These are phyloP conservation scores for Eulimnadia texana DNA, from an alignment of 1,140 invertebrate genomes.

Conservation along the genomic window DNA sequence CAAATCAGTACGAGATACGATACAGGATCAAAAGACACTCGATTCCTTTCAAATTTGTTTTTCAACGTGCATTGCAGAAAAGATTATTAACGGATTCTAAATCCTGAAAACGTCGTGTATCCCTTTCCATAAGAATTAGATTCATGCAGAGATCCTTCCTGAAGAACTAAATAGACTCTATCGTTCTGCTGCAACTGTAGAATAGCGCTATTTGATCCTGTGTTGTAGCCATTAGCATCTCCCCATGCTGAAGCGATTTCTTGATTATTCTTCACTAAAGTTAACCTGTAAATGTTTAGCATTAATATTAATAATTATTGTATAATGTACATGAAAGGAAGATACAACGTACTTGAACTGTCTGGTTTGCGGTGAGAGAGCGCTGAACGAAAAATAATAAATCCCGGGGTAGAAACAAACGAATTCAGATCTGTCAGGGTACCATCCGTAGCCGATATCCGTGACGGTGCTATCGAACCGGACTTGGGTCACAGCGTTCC, in stretches of 20 bases:
- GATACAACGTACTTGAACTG: conserved; percentile 16
- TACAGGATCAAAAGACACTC: too few species aligned
- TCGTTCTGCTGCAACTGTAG: conserved; percentile 18
- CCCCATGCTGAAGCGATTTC: conserved; percentile 21
- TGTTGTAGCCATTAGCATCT: conserved; percentile 21
- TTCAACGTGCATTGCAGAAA: too few species aligned
- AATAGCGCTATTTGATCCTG: conserved; percentile 19
- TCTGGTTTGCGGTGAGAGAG: conserved; percentile 12
- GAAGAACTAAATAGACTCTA: conserved; percentile 18
- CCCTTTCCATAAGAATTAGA: conserved; percentile 15
- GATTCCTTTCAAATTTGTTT: too few species aligned
- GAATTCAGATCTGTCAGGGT: conserved; percentile 33
- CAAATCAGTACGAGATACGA: too few species aligned
- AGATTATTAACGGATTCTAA: conserved; percentile 19
- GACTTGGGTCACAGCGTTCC: conserved; percentile 19
- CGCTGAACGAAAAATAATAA: conserved; percentile 36
- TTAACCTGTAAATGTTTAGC: conserved; percentile 7
- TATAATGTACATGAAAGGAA: neutral
- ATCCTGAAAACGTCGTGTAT: conserved; percentile 21
- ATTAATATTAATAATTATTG: neutral
- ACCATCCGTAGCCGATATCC: conserved; percentile 35
- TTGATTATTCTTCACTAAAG: conserved; percentile 18
- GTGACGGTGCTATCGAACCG: conserved; percentile 23
- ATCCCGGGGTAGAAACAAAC: conserved; percentile 36
- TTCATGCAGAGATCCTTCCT: conserved; percentile 20